Evolutionary conservation across 2,888 invertebrate genomes (phyloP), one percentile per base, ranked within the genome.

Genomic region (Noctua pronuba): DNA sequence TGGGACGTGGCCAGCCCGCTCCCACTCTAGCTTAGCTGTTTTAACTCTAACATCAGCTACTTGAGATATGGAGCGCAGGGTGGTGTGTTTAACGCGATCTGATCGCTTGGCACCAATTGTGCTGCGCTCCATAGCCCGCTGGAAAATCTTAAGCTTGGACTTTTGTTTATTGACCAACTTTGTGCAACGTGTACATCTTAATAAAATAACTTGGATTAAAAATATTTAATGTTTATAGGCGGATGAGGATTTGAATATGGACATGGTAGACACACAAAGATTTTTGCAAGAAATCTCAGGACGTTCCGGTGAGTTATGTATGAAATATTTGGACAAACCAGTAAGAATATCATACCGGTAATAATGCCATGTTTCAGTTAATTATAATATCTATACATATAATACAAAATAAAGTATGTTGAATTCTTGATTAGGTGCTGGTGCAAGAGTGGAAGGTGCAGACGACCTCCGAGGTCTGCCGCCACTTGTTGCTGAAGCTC

Each of bases 381-480:
- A 44, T 44, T 4, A 21, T n/a, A 69, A 16, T 58, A 58, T 58
- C 13, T 13, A 41, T 41, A 41, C 3, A 13, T 58, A 52, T 52
- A 52, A 52, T 49, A 52, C 52, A 24, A 52, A 52, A 24, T 10
- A 52, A 0, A 8, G 49, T 21, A 49, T 24, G 1, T 52, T 38
- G 8, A 55, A 76, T 24, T n/a, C 31, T 16, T 69, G 21, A 60
- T 11, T 41, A 83, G 97, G 97, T 71, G 96, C 98, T 69, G 97
- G 98, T 62, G 98, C 98, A 0, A 97, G 98, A 24, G 96, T 97
- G 0, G 98, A 98, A 93, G 97, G 97, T 1, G 90, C 93, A 65
- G 97, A 98, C 60, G 98, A 98, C 90, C 93, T 94, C 0, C 97
- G 98, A 41, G 97, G 97, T 7, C 92, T 98, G 52, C 98, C 98